Evolutionary conservation across 2,113 vertebrate species (phyloP).

Genomic region (Apeltes quadracus): DNA sequence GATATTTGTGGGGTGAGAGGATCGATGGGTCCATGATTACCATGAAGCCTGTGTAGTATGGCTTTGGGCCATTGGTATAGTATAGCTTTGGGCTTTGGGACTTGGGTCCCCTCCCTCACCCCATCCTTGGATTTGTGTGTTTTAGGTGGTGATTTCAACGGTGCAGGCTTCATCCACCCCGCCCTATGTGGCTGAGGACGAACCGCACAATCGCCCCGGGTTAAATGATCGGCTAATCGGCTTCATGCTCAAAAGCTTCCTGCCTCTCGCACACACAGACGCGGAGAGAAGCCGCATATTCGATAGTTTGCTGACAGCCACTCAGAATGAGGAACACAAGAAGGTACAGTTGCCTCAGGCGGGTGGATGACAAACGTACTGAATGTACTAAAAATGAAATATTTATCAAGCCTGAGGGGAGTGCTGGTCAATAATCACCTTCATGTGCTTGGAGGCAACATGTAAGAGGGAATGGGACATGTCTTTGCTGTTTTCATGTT

Average conservation of each 20-base stretch:
- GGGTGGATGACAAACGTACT: neutral
- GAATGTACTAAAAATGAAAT: neutral
- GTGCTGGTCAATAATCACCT: neutral
- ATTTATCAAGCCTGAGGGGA: constrained; percentile 43
- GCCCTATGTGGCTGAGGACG: constrained; percentile 35
- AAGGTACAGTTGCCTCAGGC: constrained; percentile 64
- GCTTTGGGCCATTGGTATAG: too few relatives aligned
- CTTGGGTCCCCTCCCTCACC: too few relatives aligned
- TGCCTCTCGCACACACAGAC: constrained; percentile 73
- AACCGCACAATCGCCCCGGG: constrained; percentile 32
- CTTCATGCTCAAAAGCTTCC: constrained; percentile 81
- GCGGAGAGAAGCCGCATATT: constrained; percentile 75
- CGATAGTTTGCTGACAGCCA: constrained; percentile 15
- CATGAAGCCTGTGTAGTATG: neutral
- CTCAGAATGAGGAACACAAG: constrained; percentile 71
- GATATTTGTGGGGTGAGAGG: neutral
- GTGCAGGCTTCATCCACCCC: constrained; percentile 72
- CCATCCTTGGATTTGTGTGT: constrained; percentile 8
- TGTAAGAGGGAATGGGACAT: neutral
- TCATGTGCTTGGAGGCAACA: neutral
- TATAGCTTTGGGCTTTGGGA: neutral
- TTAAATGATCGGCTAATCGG: constrained; percentile 75
- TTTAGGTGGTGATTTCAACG: constrained; percentile 83
- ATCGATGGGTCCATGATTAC: neutral
- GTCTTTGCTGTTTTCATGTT: neutral